These are phyloP conservation scores for Polyploca ridens DNA, from an alignment of 2,888 invertebrate species.

Conservation along the genomic window DNA sequence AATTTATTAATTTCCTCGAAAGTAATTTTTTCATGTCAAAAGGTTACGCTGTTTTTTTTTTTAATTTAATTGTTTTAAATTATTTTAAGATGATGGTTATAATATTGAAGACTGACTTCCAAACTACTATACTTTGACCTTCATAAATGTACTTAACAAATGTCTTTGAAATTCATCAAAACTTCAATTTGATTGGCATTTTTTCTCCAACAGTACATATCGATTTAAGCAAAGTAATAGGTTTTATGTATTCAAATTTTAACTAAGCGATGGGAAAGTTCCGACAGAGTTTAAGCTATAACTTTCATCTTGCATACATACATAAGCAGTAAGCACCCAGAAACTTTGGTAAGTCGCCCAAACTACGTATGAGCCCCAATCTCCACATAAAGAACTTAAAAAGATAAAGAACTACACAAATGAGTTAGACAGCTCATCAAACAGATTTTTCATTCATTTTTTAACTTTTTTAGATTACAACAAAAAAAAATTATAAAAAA, in stretches of 20 bases:
- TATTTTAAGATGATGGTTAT: no score
- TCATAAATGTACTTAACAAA: no score
- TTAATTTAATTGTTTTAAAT: no score
- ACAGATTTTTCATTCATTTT: no score
- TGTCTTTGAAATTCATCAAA: no score
- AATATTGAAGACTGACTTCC: no score
- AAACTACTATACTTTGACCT: no score
- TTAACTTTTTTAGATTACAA: no score
- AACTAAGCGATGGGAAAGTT: conserved; percentile 7
- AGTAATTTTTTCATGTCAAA: no score
- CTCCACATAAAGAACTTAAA: background rate
- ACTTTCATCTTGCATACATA: background rate
- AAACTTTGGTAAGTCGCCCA: background rate
- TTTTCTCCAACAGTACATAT: conserved; percentile 1
- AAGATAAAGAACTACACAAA: background rate
- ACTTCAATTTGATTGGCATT: background rate
- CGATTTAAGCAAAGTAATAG: conserved; percentile 5
- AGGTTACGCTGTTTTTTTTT: no score
- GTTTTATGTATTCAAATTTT: background rate
- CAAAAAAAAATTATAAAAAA: no score
- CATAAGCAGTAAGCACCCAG: background rate
- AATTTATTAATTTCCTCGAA: no score
- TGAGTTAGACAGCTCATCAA: background rate
- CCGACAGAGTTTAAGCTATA: background rate
- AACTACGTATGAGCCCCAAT: background rate